Evolutionary conservation across 2,888 invertebrate species (phyloP), one percentile per base, ranked within the genome.

Genomic region (Chymomyza procnemis): DNA sequence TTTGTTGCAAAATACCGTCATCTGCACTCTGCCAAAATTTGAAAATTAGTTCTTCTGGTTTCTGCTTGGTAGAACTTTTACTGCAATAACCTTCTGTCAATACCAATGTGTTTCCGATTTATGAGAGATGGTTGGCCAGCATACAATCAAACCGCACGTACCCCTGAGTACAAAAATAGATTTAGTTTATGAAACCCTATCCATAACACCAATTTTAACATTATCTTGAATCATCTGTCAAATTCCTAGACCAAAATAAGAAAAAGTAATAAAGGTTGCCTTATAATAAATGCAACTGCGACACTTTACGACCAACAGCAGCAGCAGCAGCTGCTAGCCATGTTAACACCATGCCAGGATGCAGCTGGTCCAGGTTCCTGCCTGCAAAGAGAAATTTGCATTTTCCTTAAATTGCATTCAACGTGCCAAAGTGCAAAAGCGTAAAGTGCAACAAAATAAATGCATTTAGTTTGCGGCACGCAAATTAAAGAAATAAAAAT

Each of bases 401-500:
- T 41, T 41, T 41, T 9, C 34, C 34, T 41, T 41, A 41, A 41
- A 41, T 41, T 41, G 34, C 34, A 41, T 41, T 41, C 34, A 41
- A 41, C 34, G 56, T 30, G 30, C 26, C 56, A 56, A 14, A 30
- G 56, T 56, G 56, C 21, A 19, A 54, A 54, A 14, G 54, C 54
- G 54, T 22, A 21, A 54, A 56, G 56, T 56, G 56, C 56, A 56
- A 56, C 30, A 56, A 56, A 56, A 56, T 56, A 56, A 56, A 56
- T 56, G 56, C 56, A 30, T 56, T 56, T 56, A 56, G 26, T 56
- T 56, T 56, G 56, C 30, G 56, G 56, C 56, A 56, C n/a, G 56
- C 56, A 56, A 56, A 56, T 56, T 56, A 56, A 56, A 56, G 26
- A 56, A 56, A 56, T 56, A 56, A 56, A 56, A 56, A 54, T 22